Percentiles rank a stretch among this genome's conserved stretches.
phyloP scores from a whole-genome alignment of 2,113 vertebrate genomes.

The Eretmochelys imbricata region DNA sequence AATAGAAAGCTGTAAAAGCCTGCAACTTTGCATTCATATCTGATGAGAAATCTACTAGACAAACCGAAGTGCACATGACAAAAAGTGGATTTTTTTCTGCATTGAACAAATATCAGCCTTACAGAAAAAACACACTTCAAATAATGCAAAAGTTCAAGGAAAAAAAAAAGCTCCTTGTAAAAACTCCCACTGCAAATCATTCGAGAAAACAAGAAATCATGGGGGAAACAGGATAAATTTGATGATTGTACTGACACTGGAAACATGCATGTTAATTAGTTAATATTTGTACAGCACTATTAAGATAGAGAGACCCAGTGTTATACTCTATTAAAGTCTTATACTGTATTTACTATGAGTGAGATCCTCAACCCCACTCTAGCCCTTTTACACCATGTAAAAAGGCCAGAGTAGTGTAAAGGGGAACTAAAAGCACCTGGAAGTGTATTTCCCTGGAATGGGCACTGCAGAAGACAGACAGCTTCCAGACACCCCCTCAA shows the following conservation, averaged over 20 bases:
- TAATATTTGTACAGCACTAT: background rate
- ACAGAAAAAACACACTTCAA: background rate
- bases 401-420: background rate
- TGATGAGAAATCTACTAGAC: background rate
- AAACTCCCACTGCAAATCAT: background rate
- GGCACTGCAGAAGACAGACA: background rate
- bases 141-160: accelerated
- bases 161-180: background rate
- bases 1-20: background rate
- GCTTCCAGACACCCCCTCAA: background rate
- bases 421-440: background rate
- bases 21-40: background rate
- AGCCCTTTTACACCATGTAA: background rate
- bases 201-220: background rate
- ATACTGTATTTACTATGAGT: background rate
- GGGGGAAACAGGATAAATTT: background rate
- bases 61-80: background rate
- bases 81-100: background rate
- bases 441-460: background rate
- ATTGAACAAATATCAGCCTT: background rate
- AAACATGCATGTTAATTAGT: background rate
- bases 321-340: background rate
- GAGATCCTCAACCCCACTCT: background rate
- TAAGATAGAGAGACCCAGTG: background rate
- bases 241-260: background rate